phyloP scores from a whole-genome alignment of 2,888 invertebrate genomes.

The Rhorus exstirpatorius region DNA sequence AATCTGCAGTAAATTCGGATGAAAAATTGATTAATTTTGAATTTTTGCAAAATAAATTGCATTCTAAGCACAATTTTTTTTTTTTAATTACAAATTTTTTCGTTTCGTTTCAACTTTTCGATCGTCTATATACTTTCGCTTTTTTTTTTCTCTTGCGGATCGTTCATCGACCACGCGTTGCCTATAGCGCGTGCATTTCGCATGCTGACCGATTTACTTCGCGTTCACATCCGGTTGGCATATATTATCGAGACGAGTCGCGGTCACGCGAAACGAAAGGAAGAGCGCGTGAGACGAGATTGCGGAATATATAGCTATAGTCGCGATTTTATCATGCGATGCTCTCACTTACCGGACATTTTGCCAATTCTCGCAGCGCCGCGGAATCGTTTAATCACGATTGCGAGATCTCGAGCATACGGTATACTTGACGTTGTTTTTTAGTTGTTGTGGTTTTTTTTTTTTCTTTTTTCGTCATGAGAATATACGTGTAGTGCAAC shows the following conservation, averaged over 20 bases:
- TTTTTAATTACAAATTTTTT: not conserved
- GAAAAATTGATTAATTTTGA: not conserved
- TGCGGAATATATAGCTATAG: constrained; percentile 44
- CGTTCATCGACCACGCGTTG: not conserved
- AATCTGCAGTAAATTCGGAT: not conserved
- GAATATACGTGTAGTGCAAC: constrained; percentile 55
- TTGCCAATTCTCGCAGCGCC: constrained; percentile 47
- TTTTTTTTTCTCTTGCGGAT: constrained; percentile 6
- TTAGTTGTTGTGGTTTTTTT: too few species aligned
- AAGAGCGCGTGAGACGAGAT: constrained; percentile 58
- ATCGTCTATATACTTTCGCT: constrained; percentile 14
- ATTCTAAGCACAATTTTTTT: not conserved
- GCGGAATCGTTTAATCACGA: constrained; percentile 56
- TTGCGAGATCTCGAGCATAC: constrained; percentile 53
- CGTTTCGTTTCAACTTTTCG: not conserved
- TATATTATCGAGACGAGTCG: constrained; percentile 29
- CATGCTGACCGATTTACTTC: constrained; percentile 4
- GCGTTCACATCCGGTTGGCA: constrained; percentile 22
- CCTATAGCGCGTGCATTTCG: not conserved
- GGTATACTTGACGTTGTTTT: too few species aligned
- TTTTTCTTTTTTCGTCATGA: constrained; percentile 24
- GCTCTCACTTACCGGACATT: constrained; percentile 29
- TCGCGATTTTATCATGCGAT: constrained; percentile 25
- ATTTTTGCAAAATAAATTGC: not conserved
- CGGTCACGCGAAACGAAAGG: constrained; percentile 40